These are phyloP conservation scores for Lamprologus tigripictilis DNA, from an alignment of 2,113 vertebrate genomes.

Conservation along the genomic window DNA sequence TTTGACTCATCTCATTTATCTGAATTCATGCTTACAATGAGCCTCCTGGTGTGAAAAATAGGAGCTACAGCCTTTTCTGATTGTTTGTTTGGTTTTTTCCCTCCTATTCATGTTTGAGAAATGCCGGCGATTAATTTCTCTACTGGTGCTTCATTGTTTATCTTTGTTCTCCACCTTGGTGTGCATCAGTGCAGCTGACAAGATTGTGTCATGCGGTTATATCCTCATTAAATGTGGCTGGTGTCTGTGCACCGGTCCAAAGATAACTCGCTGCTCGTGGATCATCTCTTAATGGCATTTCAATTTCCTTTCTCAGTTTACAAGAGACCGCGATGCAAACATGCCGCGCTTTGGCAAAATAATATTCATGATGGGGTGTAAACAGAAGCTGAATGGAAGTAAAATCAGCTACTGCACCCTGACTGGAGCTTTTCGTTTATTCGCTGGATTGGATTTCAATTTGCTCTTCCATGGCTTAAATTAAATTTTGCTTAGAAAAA, in stretches of 20 bases:
- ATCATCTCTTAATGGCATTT: conserved; percentile 5
- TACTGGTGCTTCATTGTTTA: background rate
- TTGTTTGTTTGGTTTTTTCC: background rate
- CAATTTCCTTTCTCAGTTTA: background rate
- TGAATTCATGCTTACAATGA: background rate
- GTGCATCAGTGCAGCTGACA: background rate
- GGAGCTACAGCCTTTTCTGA: background rate
- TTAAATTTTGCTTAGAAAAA: background rate
- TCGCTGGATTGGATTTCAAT: background rate
- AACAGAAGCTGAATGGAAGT: background rate
- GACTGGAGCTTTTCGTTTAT: background rate
- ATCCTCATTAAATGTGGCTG: conserved; percentile 8
- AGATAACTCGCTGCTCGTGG: conserved; percentile 1
- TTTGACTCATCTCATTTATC: background rate
- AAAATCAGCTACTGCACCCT: background rate
- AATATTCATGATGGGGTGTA: background rate
- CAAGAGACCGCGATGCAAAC: background rate
- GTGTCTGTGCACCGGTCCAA: background rate
- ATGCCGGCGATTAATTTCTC: background rate
- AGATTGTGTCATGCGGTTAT: background rate
- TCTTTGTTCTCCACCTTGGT: conserved; percentile 10
- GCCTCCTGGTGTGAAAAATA: background rate
- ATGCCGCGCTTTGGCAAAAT: background rate
- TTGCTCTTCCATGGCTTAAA: background rate
- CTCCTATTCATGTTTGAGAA: background rate